These are phyloP conservation scores for Dinomys branickii DNA, from an alignment of 2,113 vertebrate genomes.

Conservation along the genomic window DNA sequence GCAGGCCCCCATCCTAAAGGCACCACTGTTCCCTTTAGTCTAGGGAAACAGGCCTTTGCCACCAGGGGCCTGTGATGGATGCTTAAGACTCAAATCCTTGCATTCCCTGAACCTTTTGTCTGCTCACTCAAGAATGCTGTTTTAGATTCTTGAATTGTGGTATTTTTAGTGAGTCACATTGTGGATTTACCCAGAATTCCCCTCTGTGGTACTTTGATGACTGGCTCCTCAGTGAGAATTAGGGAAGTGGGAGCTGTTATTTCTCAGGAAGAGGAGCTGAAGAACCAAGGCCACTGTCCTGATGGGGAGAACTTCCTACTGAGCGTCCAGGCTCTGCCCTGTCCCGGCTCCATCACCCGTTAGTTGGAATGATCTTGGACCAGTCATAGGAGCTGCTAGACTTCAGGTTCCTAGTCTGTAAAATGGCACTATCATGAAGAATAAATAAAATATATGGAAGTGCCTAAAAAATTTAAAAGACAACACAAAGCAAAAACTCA, in stretches of 20 bases:
- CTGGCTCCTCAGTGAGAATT: neutral
- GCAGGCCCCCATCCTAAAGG: neutral
- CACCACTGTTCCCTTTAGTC: too few relatives aligned
- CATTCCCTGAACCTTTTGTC: neutral
- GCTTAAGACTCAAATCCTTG: neutral
- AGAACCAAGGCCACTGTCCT: neutral
- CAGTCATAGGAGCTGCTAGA: neutral
- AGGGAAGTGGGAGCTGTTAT: neutral
- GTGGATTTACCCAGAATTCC: neutral
- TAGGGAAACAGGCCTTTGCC: neutral
- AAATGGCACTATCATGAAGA: neutral
- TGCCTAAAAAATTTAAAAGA: neutral
- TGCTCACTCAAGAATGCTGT: accelerated
- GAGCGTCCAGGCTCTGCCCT: neutral
- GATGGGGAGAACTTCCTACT: accelerated
- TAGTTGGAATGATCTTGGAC: neutral
- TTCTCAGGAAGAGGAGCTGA: neutral
- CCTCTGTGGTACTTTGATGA: neutral
- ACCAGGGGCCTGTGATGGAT: neutral
- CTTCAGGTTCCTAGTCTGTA: slow-evolving; percentile 7
- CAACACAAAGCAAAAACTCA: neutral
- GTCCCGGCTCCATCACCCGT: neutral
- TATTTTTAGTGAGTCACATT: neutral
- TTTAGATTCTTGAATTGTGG: neutral
- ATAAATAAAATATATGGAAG: neutral